These are phyloP conservation scores for Melanargia galathea DNA, from an alignment of 2,888 invertebrate genomes.

Conservation along the genomic window DNA sequence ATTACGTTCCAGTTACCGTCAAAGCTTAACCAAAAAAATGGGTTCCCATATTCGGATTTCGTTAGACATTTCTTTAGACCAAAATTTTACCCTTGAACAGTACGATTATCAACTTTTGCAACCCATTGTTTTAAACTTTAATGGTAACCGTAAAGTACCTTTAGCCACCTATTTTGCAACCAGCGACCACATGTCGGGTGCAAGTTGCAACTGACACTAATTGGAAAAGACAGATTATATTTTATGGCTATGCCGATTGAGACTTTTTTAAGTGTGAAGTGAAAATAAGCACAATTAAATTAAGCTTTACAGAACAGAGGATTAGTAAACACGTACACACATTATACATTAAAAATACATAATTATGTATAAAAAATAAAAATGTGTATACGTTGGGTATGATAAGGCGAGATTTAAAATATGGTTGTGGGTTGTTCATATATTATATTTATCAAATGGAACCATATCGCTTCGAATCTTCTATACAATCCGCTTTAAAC, in stretches of 20 bases:
- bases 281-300: slow-evolving; percentile 24
- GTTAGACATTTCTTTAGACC: too few species aligned
- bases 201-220: too few species aligned
- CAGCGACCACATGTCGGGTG: too few species aligned
- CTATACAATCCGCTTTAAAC: slow-evolving; percentile 53
- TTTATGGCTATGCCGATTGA: slow-evolving; percentile 28
- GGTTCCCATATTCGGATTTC: too few species aligned
- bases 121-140: too few species aligned
- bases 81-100: too few species aligned
- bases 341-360: neutral
- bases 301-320: slow-evolving; percentile 43
- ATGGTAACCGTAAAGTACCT: too few species aligned
- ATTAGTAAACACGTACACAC: slow-evolving; percentile 44
- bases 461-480: slow-evolving; percentile 15
- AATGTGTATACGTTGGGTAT: slow-evolving; percentile 18
- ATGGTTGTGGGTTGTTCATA: slow-evolving; percentile 9
- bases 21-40: too few species aligned
- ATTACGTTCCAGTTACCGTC: too few species aligned
- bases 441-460: neutral
- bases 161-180: too few species aligned
- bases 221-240: neutral
- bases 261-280: slow-evolving; percentile 29
- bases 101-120: too few species aligned
- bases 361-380: neutral
- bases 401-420: slow-evolving; percentile 18